phyloP scores from a whole-genome alignment of 2,888 invertebrate genomes.

The Aphidoletes aphidimyza region DNA sequence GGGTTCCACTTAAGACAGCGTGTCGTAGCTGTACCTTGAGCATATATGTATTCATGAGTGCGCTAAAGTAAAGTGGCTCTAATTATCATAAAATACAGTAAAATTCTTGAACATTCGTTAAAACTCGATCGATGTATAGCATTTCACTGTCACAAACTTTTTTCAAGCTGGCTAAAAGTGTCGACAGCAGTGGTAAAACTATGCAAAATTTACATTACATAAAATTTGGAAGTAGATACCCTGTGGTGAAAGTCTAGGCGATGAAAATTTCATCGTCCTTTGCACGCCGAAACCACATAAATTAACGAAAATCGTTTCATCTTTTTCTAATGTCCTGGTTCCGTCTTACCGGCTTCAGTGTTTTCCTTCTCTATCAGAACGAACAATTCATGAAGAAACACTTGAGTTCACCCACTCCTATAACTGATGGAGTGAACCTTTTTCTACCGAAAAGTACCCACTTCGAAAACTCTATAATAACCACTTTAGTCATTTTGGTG shows the following conservation, averaged over 20 bases:
- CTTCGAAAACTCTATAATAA: slow-evolving; percentile 19
- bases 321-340: not conserved
- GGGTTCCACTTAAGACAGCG: not conserved
- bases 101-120: not conserved
- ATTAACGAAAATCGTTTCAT: slow-evolving; percentile 39
- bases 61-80: not conserved
- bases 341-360: not conserved
- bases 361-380: not conserved
- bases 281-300: slow-evolving; percentile 26
- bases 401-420: not conserved
- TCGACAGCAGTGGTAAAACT: not conserved
- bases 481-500: slow-evolving; percentile 47
- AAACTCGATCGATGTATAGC: not conserved
- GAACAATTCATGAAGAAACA: not conserved
- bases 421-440: not conserved
- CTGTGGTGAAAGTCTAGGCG: not conserved
- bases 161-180: not conserved
- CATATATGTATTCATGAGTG: not conserved
- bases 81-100: slow-evolving; percentile 30
- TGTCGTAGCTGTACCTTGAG: too few species aligned
- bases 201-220: slow-evolving; percentile 31
- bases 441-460: not conserved
- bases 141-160: slow-evolving; percentile 14
- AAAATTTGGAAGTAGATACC: not conserved
- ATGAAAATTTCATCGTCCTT: not conserved